Conservation (phyloP, 2,888 invertebrate species). For the Allygus modestus region DNA sequence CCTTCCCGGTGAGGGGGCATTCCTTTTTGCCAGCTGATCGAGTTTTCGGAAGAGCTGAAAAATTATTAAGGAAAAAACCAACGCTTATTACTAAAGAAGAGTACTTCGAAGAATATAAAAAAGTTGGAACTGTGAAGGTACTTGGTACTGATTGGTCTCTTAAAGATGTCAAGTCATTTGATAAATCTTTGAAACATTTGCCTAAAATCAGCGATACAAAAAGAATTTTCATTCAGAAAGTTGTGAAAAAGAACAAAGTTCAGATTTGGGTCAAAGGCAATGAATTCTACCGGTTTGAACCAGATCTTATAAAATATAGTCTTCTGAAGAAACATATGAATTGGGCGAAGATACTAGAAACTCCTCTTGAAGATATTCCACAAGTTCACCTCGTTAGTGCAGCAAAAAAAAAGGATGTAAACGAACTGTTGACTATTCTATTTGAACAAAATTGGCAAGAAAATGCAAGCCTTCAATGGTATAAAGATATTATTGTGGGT, state of each 20-base stretch:
- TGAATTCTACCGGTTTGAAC: slow-evolving; percentile 28
- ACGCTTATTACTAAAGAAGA: slow-evolving; percentile 15
- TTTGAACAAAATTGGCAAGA: slow-evolving; percentile 10
- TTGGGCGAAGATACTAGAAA: slow-evolving; percentile 13
- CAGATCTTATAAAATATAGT: slow-evolving; percentile 11
- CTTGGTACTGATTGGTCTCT: slow-evolving; percentile 26
- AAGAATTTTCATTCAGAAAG: slow-evolving; percentile 9
- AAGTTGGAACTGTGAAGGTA: neutral
- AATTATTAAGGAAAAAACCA: slow-evolving; percentile 13
- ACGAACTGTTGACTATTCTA: neutral
- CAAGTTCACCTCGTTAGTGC: neutral
- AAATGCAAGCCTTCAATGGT: neutral
- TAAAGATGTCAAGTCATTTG: slow-evolving; percentile 41
- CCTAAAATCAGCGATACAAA: slow-evolving; percentile 38
- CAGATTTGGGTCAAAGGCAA: slow-evolving; percentile 17
- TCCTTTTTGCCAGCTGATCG: slow-evolving; percentile 21
- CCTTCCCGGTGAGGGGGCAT: slow-evolving; percentile 29
- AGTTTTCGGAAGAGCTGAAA: slow-evolving; percentile 20
- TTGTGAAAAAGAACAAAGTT: neutral
- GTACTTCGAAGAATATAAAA: slow-evolving; percentile 19
- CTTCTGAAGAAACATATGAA: slow-evolving; percentile 33
- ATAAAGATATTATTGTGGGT: neutral
- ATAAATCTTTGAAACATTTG: neutral
- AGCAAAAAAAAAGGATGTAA: neutral
- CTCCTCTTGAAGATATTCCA: slow-evolving; percentile 10